Evolutionary conservation across 1,140 invertebrate species (phyloP).

Genomic region (Sesamia nonagrioides): DNA sequence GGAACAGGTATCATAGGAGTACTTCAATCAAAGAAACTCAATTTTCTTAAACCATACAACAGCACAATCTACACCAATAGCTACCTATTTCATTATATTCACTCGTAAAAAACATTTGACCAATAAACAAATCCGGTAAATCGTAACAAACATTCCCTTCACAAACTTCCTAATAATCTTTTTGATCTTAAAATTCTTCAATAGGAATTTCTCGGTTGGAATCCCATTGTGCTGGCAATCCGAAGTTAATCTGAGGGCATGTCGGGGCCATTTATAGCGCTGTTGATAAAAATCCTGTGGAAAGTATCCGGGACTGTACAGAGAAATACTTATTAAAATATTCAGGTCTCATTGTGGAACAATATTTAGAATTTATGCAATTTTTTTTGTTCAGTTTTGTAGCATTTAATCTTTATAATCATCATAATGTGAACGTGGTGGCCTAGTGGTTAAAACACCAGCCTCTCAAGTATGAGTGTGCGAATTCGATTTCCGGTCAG

Average conservation of each 20-base stretch:
- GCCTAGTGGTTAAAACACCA: too few relatives aligned
- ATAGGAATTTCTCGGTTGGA: constrained; percentile 2
- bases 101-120: background rate
- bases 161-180: constrained; percentile 27
- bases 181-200: constrained; percentile 33
- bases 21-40: too few relatives aligned
- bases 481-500: too few relatives aligned
- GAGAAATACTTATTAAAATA: constrained; percentile 2
- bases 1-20: too few relatives aligned
- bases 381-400: too few relatives aligned
- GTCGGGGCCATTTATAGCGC: constrained; percentile 11
- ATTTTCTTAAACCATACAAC: too few relatives aligned
- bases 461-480: too few relatives aligned
- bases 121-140: background rate
- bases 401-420: too few relatives aligned
- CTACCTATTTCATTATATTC: too few relatives aligned
- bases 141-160: constrained; percentile 1
- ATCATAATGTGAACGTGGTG: too few relatives aligned
- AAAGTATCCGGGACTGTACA: constrained; percentile 2
- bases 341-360: background rate
- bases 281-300: constrained; percentile 4
- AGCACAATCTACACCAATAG: too few relatives aligned
- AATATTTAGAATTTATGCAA: background rate
- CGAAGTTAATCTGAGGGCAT: constrained; percentile 31
- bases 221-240: constrained; percentile 18